A percentile compares a stretch with the other conserved stretches of the same genome.
Conservation (phyloP, 1,140 invertebrate species). For the Dendroctonus ponderosae region DNA sequence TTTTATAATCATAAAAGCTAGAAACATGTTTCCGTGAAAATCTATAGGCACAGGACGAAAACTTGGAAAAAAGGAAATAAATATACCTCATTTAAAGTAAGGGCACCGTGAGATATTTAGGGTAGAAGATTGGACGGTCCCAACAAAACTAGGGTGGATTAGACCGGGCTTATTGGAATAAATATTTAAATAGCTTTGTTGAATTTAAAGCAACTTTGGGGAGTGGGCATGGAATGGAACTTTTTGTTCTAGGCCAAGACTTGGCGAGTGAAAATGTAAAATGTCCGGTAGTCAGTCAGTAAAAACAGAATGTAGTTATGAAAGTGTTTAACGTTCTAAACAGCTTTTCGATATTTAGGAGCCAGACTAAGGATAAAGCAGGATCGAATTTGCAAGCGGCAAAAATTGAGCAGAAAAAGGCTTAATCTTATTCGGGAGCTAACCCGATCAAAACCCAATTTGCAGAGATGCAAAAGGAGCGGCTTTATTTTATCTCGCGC, state of each 20-base stretch:
- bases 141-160: constrained; percentile 26
- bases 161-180: constrained; percentile 34
- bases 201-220: constrained; percentile 13
- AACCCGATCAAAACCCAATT: constrained; percentile 30
- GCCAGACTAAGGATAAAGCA: background rate
- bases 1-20: too few species aligned
- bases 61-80: constrained; percentile 7
- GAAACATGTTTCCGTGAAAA: too few species aligned
- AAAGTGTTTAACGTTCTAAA: too few species aligned
- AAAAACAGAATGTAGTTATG: too few species aligned
- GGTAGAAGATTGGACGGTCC: constrained; percentile 30
- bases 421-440: constrained; percentile 7
- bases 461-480: constrained; percentile 14
- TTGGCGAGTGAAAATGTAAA: too few species aligned
- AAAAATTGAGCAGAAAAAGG: constrained; percentile 5
- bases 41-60: too few species aligned
- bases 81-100: constrained; percentile 23
- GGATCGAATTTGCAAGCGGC: background rate
- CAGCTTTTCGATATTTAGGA: too few species aligned
- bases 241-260: background rate
- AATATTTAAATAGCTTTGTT: constrained; percentile 36
- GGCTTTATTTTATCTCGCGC: constrained; percentile 15
- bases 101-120: constrained; percentile 12
- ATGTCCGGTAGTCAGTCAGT: too few species aligned
- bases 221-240: background rate